Evolutionary conservation across 2,888 invertebrate species (phyloP).

Genomic region (Lasioglossum lativentre): DNA sequence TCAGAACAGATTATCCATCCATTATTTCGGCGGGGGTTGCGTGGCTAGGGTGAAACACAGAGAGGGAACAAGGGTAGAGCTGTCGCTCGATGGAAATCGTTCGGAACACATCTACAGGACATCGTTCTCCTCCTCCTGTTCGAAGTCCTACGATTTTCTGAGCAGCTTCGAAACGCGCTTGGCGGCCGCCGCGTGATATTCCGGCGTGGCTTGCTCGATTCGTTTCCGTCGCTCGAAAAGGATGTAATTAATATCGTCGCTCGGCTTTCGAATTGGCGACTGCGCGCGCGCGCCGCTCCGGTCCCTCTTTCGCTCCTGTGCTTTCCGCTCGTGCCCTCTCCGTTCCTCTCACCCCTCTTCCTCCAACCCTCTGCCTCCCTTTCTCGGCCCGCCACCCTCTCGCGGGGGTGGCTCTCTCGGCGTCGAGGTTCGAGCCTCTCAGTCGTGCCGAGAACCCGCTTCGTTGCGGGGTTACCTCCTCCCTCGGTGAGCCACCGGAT

Average conservation of each 20-base stretch:
- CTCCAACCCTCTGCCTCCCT: constrained; percentile 57
- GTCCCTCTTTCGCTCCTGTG: constrained; percentile 44
- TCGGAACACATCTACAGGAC: background rate
- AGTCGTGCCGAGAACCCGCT: constrained; percentile 82
- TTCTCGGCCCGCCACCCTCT: constrained; percentile 63
- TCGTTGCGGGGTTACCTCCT: constrained; percentile 78
- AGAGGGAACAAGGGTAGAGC: background rate
- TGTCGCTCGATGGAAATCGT: constrained; percentile 7
- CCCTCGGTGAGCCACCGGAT: constrained; percentile 37
- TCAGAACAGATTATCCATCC: constrained; percentile 76
- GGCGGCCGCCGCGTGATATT: constrained; percentile 39
- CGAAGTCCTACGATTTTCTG: background rate
- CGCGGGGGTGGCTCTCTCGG: constrained; percentile 76
- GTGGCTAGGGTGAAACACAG: constrained; percentile 19
- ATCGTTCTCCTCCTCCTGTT: background rate
- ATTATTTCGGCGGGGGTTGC: constrained; percentile 72
- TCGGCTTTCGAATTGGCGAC: constrained; percentile 76
- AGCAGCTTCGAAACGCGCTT: constrained; percentile 42
- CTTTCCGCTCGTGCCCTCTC: constrained; percentile 44
- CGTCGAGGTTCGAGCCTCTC: constrained; percentile 78
- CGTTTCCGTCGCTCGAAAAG: constrained; percentile 64
- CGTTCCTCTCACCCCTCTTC: constrained; percentile 38
- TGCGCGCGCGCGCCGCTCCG: constrained; percentile 69
- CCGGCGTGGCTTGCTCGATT: constrained; percentile 60
- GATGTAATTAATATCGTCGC: constrained; percentile 75